phyloP scores from a whole-genome alignment of 2,888 invertebrate species.

The Cephus nigrinus region DNA sequence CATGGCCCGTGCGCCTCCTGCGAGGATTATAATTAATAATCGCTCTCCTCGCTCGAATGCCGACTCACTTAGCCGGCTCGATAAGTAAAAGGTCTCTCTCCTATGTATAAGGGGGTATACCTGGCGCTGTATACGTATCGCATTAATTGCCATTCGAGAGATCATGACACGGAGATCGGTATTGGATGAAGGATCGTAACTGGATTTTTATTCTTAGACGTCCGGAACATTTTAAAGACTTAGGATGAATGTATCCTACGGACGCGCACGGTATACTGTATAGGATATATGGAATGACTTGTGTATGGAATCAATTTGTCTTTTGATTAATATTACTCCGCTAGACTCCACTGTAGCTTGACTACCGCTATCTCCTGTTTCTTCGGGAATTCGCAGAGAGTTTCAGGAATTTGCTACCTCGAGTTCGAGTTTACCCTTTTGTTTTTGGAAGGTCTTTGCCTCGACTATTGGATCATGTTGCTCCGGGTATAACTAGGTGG shows the following conservation, averaged over 20 bases:
- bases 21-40: neutral
- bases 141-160: neutral
- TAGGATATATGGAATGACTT: neutral
- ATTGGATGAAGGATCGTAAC: neutral
- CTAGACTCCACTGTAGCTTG: neutral
- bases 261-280: neutral
- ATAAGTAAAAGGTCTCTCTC: neutral
- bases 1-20: slow-evolving; percentile 30
- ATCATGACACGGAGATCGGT: neutral
- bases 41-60: neutral
- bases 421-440: neutral
- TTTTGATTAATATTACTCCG: neutral
- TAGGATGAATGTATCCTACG: neutral
- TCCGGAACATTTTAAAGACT: neutral
- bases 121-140: neutral
- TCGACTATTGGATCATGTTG: slow-evolving; percentile 12
- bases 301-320: neutral
- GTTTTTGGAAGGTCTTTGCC: neutral
- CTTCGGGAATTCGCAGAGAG: neutral
- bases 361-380: neutral
- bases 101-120: neutral
- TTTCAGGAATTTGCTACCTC: neutral
- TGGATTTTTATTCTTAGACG: neutral
- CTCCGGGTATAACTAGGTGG: slow-evolving; percentile 44
- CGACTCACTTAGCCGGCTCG: neutral